These are phyloP conservation scores for Drosophila atripex DNA, from an alignment of 2,888 invertebrate genomes.

Conservation along the genomic window DNA sequence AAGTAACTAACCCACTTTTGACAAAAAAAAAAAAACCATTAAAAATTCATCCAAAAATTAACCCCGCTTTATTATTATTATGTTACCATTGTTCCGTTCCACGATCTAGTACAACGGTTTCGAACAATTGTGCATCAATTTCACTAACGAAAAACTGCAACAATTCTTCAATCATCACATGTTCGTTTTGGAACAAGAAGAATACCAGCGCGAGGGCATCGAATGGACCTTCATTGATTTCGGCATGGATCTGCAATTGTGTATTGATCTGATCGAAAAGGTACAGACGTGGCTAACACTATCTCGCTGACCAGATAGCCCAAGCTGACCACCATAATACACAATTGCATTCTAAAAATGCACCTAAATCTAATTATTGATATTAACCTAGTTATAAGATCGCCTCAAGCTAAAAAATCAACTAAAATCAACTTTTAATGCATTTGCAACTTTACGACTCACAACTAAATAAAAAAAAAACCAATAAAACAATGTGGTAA, in stretches of 20 bases:
- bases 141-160: constrained; percentile 96
- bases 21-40: background rate
- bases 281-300: constrained; percentile 82
- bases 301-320: constrained; percentile 67
- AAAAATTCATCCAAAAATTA: constrained; percentile 46
- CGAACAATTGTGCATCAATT: constrained; percentile 97
- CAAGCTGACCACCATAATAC: constrained; percentile 68
- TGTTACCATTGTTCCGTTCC: constrained; percentile 82
- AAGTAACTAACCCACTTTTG: constrained; percentile 62
- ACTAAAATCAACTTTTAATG: constrained; percentile 57
- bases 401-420: constrained; percentile 57
- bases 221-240: constrained; percentile 97
- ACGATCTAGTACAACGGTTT: constrained; percentile 91
- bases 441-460: constrained; percentile 50
- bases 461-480: constrained; percentile 45
- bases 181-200: constrained; percentile 97
- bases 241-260: constrained; percentile 94
- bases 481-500: constrained; percentile 63
- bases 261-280: constrained; percentile 91
- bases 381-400: constrained; percentile 63
- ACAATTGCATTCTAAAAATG: constrained; percentile 60
- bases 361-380: constrained; percentile 41
- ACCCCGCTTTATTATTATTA: constrained; percentile 48
- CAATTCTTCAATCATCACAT: constrained; percentile 98
- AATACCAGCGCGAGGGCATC: constrained; percentile 95